Percentiles rank a stretch among this genome's conserved stretches.
phyloP scores from a whole-genome alignment of 2,113 vertebrate species.

The Eurystomus gularis region DNA sequence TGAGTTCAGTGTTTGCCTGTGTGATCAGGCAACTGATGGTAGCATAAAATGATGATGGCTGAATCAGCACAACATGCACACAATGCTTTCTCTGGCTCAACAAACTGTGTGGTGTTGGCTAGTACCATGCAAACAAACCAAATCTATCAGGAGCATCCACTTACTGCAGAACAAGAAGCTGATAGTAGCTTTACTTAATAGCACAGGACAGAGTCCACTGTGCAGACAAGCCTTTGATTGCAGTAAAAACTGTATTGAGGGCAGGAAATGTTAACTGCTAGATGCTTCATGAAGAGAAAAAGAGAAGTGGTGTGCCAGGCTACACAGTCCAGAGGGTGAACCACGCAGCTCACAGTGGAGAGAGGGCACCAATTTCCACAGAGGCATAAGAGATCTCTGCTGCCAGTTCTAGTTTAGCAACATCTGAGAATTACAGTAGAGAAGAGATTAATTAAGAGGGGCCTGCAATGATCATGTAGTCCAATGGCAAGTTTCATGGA shows the following conservation, averaged over 20 bases:
- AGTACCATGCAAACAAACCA: background rate
- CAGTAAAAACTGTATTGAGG: background rate
- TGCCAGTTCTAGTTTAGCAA: background rate
- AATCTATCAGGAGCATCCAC: background rate
- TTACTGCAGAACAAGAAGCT: background rate
- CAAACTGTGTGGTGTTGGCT: background rate
- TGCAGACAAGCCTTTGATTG: background rate
- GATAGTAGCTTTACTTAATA: background rate
- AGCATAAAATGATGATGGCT: too few relatives aligned
- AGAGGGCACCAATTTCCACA: background rate
- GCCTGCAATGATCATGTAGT: background rate
- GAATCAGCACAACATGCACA: too few relatives aligned
- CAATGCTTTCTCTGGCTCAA: background rate
- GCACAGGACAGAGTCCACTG: background rate
- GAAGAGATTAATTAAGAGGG: background rate
- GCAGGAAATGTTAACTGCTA: background rate
- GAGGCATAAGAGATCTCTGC: background rate
- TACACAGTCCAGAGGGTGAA: accelerated
- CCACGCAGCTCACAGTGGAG: background rate
- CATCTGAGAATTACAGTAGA: background rate
- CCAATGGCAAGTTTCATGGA: background rate
- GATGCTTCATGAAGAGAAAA: background rate
- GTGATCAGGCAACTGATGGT: too few relatives aligned
- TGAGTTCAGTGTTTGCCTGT: too few relatives aligned
- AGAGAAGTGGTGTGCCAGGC: background rate